Conservation (phyloP, 2,113 vertebrate species). For the Onychostruthus taczanowskii region DNA sequence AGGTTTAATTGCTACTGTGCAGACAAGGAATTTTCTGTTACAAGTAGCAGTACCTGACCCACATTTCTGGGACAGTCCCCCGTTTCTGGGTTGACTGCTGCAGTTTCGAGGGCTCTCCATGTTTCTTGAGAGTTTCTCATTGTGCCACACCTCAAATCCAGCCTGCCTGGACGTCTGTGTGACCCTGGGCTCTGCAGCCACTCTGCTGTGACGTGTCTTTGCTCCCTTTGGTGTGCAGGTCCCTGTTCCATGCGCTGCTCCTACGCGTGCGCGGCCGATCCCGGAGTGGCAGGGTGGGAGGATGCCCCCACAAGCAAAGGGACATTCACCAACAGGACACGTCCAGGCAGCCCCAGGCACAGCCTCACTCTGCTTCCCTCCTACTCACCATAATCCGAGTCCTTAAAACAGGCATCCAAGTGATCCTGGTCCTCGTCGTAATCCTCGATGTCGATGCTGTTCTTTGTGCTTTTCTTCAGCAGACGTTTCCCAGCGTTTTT, state of each 20-base stretch:
- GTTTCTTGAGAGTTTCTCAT: neutral
- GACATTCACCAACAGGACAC: neutral
- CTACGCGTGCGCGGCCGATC: accelerated
- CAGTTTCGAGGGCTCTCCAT: neutral
- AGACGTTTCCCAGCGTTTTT: constrained; percentile 83
- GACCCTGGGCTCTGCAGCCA: neutral
- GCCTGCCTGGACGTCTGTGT: neutral
- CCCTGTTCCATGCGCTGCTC: neutral
- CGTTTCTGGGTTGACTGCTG: neutral
- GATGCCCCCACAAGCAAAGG: accelerated
- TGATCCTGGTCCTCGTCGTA: constrained; percentile 97
- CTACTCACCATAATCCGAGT: constrained; percentile 91
- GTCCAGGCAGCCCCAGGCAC: neutral
- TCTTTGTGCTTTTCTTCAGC: constrained; percentile 88
- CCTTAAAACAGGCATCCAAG: constrained; percentile 96
- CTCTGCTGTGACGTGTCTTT: neutral
- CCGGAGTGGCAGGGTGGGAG: neutral
- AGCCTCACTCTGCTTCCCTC: neutral
- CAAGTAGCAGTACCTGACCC: neutral
- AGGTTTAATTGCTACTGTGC: neutral
- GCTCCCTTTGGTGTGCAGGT: neutral
- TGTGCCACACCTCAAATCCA: neutral
- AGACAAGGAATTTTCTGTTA: neutral
- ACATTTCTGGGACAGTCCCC: neutral
- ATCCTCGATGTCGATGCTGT: constrained; percentile 85